phyloP scores from a whole-genome alignment of 1,140 invertebrate species.

The Penaeus indicus region DNA sequence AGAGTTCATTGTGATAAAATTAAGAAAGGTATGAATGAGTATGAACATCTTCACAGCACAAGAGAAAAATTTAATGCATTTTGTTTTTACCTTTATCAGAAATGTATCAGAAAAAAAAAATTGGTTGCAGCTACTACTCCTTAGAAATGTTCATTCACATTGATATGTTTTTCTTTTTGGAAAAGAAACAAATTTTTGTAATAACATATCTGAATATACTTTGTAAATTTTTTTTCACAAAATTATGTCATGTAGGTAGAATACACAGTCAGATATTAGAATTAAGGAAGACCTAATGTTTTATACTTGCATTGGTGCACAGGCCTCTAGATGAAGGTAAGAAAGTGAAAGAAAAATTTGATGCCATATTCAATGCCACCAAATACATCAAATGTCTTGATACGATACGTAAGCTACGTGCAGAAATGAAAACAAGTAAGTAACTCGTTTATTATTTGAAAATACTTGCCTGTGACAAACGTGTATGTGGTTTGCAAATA shows the following conservation, averaged over 20 bases:
- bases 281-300: too few relatives aligned
- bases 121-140: too few relatives aligned
- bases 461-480: background rate
- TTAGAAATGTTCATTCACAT: too few relatives aligned
- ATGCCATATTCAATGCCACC: constrained; percentile 96
- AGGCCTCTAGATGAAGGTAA: constrained; percentile 93
- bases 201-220: too few relatives aligned
- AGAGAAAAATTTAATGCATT: background rate
- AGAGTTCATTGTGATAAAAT: too few relatives aligned
- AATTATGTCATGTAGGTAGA: too few relatives aligned
- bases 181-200: too few relatives aligned
- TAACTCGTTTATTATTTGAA: background rate
- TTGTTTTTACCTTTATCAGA: background rate
- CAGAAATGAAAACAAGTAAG: constrained; percentile 55
- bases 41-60: too few relatives aligned
- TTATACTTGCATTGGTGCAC: background rate
- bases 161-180: too few relatives aligned
- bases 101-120: too few relatives aligned
- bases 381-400: constrained; percentile 95
- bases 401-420: constrained; percentile 72
- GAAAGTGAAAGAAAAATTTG: constrained; percentile 95
- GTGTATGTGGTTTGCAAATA: background rate
- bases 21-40: background rate
- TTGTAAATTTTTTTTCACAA: too few relatives aligned
- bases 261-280: too few relatives aligned